Base-by-base conservation (phyloP, 2,888 invertebrate species). In the Melieria omissa region DNA sequence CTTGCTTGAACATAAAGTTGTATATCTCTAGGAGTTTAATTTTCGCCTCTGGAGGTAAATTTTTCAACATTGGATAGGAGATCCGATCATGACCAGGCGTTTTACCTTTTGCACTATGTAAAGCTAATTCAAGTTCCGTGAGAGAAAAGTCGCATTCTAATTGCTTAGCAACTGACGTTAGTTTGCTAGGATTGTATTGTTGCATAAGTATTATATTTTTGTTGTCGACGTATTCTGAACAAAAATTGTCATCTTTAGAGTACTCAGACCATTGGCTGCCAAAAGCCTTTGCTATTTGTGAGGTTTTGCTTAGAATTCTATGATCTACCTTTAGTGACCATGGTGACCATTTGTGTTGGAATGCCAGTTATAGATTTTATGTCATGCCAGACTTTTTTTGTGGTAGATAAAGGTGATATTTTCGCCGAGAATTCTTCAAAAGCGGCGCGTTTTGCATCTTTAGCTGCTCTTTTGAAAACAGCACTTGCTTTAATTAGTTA, bases 81-180 rank as follows among this genome's bases (percentile, higher is more conserved):
- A 71, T 63, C 7, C n/a, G 54, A 49, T 67, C 71, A 55, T 47
- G 57, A 8, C 66, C 71, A 8, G 71, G 71, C 7, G 63, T 63
- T 47, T 67, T 66, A 3, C 71, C 71, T 41, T 57, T 71, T 7
- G 57, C 66, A 4, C 41, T 45, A 6, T 14, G 6, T 16, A 70
- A 16, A 10, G 66, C 71, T 10, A 14, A 42, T 46, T 63, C 49
- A 1, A 71, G 16, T 62, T 71, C 66, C 8, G 16, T 47, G 4
- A 49, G 7, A 9, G 41, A 44, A 16, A 71, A 58, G 12, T 66
- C n/a, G 29, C 0, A 12, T n/a, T 67, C 71, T 16, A 67, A 52
- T 16, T 65, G 5, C 60, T 45, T 46, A 6, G 65, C 70, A 49
- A 10, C 41, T 8, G 8, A 4, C 6, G 42, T 9, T 8, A 44